These are phyloP conservation scores for Diachrysia chrysitis DNA, from an alignment of 2,888 invertebrate genomes.

Conservation along the genomic window DNA sequence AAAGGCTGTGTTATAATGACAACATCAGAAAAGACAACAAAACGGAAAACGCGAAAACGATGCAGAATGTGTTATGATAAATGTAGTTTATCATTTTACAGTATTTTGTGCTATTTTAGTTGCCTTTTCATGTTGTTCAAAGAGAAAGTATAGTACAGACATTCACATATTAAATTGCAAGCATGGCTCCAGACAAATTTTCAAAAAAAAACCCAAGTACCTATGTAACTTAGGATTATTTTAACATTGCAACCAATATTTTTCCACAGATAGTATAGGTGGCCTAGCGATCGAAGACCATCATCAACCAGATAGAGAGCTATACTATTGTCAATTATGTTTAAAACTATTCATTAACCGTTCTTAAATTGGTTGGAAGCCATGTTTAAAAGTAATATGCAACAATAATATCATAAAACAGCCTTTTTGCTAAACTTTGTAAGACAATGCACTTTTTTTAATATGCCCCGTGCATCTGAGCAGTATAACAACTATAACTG, in stretches of 20 bases:
- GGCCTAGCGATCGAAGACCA: neutral
- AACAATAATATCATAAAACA: slow-evolving; percentile 55
- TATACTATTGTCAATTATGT: neutral
- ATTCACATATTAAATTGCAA: neutral
- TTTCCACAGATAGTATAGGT: neutral
- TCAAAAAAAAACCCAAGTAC: neutral
- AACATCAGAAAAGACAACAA: neutral
- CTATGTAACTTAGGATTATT: neutral
- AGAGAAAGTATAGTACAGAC: neutral
- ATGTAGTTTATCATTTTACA: neutral
- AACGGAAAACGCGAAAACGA: too few relatives aligned
- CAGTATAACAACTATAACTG: slow-evolving; percentile 45
- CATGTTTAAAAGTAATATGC: neutral
- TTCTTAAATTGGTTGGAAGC: neutral
- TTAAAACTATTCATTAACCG: neutral
- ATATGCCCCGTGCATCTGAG: slow-evolving; percentile 39
- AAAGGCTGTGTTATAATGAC: slow-evolving; percentile 58
- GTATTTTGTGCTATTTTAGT: neutral
- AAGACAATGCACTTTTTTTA: slow-evolving; percentile 48
- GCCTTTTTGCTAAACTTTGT: slow-evolving; percentile 53
- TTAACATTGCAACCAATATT: neutral
- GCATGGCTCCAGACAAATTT: neutral
- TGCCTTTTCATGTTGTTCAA: neutral
- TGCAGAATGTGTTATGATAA: neutral
- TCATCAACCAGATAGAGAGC: slow-evolving; percentile 5